phyloP scores from a whole-genome alignment of 2,113 vertebrate species.

The Tachysurus vachellii region DNA sequence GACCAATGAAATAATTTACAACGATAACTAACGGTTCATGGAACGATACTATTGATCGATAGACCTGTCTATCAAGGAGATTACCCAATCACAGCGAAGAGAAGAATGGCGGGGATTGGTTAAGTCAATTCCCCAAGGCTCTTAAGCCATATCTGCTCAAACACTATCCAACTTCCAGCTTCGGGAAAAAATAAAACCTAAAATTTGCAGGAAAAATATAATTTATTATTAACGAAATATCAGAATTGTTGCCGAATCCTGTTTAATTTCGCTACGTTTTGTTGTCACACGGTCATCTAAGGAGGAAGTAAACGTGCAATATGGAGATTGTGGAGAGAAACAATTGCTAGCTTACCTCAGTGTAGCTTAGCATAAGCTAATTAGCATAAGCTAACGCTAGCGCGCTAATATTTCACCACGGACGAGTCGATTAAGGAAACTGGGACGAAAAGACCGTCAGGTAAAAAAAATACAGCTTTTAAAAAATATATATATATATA shows the following conservation, averaged over 20 bases:
- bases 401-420: conserved; percentile 50
- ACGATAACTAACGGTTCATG: neutral
- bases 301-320: neutral
- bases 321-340: conserved; percentile 39
- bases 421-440: conserved; percentile 56
- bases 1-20: neutral
- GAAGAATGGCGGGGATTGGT: conserved; percentile 26
- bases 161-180: conserved; percentile 41
- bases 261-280: neutral
- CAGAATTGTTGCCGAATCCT: neutral
- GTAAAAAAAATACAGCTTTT: conserved; percentile 22
- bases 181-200: conserved; percentile 13
- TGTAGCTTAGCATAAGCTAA: conserved; percentile 11
- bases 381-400: conserved; percentile 48
- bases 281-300: neutral
- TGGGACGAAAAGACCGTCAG: conserved; percentile 57
- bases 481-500: too few relatives aligned
- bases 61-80: neutral
- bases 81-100: conserved; percentile 1
- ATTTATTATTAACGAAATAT: neutral
- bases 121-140: neutral
- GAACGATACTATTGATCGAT: neutral
- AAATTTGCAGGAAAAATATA: neutral
- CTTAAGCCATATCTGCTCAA: conserved; percentile 9
- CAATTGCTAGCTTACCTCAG: conserved; percentile 54